These are phyloP conservation scores for Itoplectis maculator DNA, from an alignment of 2,888 invertebrate species.

Conservation along the genomic window DNA sequence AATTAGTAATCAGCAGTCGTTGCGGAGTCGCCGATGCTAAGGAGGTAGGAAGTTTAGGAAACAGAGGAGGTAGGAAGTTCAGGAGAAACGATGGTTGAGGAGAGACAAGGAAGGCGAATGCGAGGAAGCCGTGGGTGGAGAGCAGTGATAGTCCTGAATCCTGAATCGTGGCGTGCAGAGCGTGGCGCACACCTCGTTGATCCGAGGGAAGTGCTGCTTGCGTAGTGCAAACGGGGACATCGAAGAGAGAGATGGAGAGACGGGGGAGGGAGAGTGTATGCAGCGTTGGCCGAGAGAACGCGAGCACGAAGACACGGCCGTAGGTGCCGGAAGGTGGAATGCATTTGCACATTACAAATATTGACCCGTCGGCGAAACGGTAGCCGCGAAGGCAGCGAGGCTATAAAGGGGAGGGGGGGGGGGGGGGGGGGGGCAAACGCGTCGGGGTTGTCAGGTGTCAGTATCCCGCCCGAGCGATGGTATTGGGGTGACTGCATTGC, in stretches of 20 bases:
- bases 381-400: conserved; percentile 25
- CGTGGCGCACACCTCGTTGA: conserved; percentile 60
- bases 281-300: conserved; percentile 22
- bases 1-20: conserved; percentile 62
- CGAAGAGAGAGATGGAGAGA: not conserved
- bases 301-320: conserved; percentile 51
- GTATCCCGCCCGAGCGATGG: conserved; percentile 35
- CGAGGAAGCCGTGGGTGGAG: conserved; percentile 34
- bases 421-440: conserved; percentile 58
- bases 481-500: conserved; percentile 12
- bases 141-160: conserved; percentile 44
- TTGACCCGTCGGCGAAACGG: conserved; percentile 59
- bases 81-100: not conserved
- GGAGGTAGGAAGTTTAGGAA: conserved; percentile 45
- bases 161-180: conserved; percentile 51
- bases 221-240: conserved; percentile 42
- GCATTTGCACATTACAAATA: conserved; percentile 73
- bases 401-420: conserved; percentile 25
- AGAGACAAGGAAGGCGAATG: conserved; percentile 1
- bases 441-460: conserved; percentile 61
- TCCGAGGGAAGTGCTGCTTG: conserved; percentile 56
- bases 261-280: too few relatives aligned
- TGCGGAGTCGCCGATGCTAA: conserved; percentile 44
- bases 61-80: conserved; percentile 6
- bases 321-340: conserved; percentile 62